These are phyloP conservation scores for Leuctra nigra DNA, from an alignment of 2,888 invertebrate species.

Conservation along the genomic window DNA sequence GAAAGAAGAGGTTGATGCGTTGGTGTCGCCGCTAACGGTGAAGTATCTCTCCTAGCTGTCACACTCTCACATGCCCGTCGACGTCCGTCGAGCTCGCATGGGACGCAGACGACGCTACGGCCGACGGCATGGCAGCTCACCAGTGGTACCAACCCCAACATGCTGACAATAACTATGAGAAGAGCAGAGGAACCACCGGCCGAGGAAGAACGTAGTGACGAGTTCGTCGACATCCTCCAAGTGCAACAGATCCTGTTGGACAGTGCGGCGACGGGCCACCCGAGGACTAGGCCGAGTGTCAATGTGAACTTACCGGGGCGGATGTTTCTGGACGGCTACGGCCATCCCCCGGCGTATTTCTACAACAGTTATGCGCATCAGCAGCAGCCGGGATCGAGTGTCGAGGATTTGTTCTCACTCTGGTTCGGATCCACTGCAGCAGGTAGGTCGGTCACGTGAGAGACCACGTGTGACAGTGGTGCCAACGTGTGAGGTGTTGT, in stretches of 20 bases:
- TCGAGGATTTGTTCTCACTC: conserved; percentile 68
- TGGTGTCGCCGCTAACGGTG: neutral
- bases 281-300: conserved; percentile 42
- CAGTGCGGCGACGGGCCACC: conserved; percentile 35
- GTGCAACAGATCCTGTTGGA: conserved; percentile 68
- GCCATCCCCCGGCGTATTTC: conserved; percentile 1
- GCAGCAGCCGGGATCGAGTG: conserved; percentile 34
- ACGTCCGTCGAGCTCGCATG: neutral
- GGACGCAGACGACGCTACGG: neutral
- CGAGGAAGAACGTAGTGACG: conserved; percentile 42
- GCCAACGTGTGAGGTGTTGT: no score
- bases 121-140: conserved; percentile 9
- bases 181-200: conserved; percentile 34
- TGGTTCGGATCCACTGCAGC: conserved; percentile 57
- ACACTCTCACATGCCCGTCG: conserved; percentile 1
- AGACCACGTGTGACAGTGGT: no score
- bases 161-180: conserved; percentile 21
- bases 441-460: no score
- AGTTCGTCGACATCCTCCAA: conserved; percentile 78
- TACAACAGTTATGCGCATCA: conserved; percentile 32
- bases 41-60: neutral
- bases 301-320: conserved; percentile 27
- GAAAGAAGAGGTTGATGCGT: neutral
- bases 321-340: conserved; percentile 21
- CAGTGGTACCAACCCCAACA: no score